Evolutionary conservation across 2,888 invertebrate genomes (phyloP).

Genomic region (Hypomecis atomaria): DNA sequence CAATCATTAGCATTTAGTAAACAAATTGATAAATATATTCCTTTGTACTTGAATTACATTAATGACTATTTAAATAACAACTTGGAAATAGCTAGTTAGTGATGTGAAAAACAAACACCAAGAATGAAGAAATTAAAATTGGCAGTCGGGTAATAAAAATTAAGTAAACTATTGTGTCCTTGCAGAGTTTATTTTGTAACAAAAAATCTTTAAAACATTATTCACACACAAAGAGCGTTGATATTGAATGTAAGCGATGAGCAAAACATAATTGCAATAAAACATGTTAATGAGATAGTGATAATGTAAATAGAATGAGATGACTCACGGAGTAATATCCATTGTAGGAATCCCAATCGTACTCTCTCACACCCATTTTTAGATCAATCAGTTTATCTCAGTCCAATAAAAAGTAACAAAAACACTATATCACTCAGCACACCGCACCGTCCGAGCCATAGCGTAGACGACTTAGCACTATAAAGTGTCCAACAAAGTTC

Average conservation of each 20-base stretch:
- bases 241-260: conserved; percentile 20
- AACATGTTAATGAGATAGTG: conserved; percentile 21
- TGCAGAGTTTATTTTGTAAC: conserved; percentile 45
- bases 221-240: conserved; percentile 3
- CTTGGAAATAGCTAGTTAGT: too few species aligned
- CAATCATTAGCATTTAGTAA: neutral
- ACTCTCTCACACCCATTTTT: conserved; percentile 81
- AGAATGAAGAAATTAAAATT: too few species aligned
- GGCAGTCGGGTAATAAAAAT: neutral
- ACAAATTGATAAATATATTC: conserved; percentile 1
- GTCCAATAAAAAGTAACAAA: conserved; percentile 52
- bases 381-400: conserved; percentile 54
- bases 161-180: conserved; percentile 37
- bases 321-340: conserved; percentile 79
- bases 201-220: conserved; percentile 5
- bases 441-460: conserved; percentile 52
- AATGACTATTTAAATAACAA: too few species aligned
- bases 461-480: conserved; percentile 49
- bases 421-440: conserved; percentile 60
- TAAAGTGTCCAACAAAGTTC: conserved; percentile 51
- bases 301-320: conserved; percentile 33
- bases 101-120: too few species aligned
- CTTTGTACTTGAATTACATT: neutral
- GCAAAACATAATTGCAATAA: conserved; percentile 29
- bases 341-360: conserved; percentile 79